phyloP scores from a whole-genome alignment of 2,888 invertebrate genomes.

The Glyphotaelius pellucidus region DNA sequence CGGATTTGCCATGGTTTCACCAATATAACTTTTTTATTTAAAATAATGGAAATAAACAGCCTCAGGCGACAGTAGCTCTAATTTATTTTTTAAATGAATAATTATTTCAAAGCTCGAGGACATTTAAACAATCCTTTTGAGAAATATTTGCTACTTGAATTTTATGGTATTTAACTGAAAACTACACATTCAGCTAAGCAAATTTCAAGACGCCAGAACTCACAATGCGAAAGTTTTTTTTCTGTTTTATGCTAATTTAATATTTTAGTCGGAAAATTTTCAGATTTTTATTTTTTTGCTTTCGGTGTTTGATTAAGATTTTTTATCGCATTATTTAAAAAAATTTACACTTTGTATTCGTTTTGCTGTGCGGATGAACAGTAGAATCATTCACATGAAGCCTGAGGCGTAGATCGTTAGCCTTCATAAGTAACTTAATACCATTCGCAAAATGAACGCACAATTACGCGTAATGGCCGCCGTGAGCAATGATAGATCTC shows the following conservation, averaged over 20 bases:
- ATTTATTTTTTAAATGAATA: not conserved
- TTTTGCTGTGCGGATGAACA: not conserved
- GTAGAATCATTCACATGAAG: not conserved
- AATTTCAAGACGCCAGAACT: not conserved
- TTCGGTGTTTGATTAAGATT: not conserved
- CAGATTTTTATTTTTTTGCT: not conserved
- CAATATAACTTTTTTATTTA: not conserved
- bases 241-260: not conserved
- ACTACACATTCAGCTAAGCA: too few relatives aligned
- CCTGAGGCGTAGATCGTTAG: conserved; percentile 60
- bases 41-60: not conserved
- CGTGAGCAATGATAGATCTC: conserved; percentile 67
- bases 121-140: too few relatives aligned
- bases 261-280: too few relatives aligned
- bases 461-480: conserved; percentile 78
- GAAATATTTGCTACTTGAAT: too few relatives aligned
- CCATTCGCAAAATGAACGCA: conserved; percentile 75
- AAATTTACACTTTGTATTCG: not conserved
- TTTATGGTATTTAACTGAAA: too few relatives aligned
- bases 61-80: too few relatives aligned
- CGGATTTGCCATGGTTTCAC: not conserved
- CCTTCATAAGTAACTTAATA: conserved; percentile 68
- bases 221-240: not conserved
- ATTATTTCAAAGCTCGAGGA: not conserved
- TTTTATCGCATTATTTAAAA: not conserved